Conservation (phyloP, 1,140 invertebrate species). For the Oreohelix idahoensis region DNA sequence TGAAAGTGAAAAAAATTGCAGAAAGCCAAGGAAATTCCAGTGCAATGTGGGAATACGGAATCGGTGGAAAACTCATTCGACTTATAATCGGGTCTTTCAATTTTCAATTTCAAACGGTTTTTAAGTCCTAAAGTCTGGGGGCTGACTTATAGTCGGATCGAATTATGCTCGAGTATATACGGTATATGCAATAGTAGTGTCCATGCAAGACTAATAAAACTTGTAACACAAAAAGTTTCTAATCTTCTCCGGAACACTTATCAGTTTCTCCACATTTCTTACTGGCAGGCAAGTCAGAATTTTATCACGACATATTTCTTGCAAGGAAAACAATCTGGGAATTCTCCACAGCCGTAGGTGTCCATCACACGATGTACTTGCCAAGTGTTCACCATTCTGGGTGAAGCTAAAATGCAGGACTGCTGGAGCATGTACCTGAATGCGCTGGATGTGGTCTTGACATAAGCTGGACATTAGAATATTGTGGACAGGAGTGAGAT, state of each 20-base stretch:
- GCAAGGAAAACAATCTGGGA: conserved; percentile 38
- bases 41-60: no score
- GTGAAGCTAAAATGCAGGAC: conserved; percentile 45
- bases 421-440: conserved; percentile 23
- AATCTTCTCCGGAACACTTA: conserved; percentile 40
- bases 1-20: no score
- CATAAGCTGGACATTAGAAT: conserved; percentile 41
- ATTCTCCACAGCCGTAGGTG: conserved; percentile 45
- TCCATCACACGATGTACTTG: conserved; percentile 47
- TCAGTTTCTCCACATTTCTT: conserved; percentile 31
- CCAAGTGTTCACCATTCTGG: conserved; percentile 41
- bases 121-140: no score
- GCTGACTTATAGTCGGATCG: no score
- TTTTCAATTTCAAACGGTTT: no score
- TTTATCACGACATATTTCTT: conserved; percentile 41
- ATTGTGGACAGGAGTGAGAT: conserved; percentile 1
- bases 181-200: no score
- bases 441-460: conserved; percentile 5
- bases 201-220: conserved; percentile 34
- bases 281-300: conserved; percentile 36
- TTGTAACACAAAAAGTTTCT: conserved; percentile 44
- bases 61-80: no score
- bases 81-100: no score
- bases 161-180: no score
- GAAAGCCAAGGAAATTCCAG: no score